Percentiles rank a stretch among this genome's conserved stretches.
Evolutionary conservation across 2,888 invertebrate genomes (phyloP).

Genomic region (Syritta pipiens): DNA sequence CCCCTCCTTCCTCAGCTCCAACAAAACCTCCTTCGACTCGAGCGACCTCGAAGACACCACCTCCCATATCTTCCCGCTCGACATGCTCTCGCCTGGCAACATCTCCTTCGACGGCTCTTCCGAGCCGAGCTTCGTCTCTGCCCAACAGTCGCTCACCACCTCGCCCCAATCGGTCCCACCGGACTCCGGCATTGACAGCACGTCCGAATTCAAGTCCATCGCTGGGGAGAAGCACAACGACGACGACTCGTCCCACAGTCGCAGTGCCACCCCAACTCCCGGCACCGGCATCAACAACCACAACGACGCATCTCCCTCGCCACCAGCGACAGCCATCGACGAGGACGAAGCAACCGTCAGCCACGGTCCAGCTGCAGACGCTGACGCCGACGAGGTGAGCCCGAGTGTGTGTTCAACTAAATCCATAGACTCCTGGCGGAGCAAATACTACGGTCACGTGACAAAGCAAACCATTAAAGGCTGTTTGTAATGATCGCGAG

Average conservation of each 20-base stretch:
- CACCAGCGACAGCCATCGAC: constrained; percentile 34
- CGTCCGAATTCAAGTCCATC: constrained; percentile 52
- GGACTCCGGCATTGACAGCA: constrained; percentile 62
- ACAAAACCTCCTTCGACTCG: constrained; percentile 79
- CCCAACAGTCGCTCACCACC: constrained; percentile 71
- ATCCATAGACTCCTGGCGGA: constrained; percentile 79
- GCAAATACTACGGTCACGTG: constrained; percentile 80
- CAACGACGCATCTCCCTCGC: constrained; percentile 15
- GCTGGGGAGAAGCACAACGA: constrained; percentile 52
- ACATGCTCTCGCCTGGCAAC: constrained; percentile 75
- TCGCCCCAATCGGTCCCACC: constrained; percentile 59
- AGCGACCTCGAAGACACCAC: constrained; percentile 77
- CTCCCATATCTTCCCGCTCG: constrained; percentile 72
- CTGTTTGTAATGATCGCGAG: constrained; percentile 80
- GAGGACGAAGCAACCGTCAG: constrained; percentile 5
- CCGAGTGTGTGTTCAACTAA: constrained; percentile 69
- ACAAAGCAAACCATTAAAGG: constrained; percentile 83
- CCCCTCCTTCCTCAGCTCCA: constrained; percentile 82
- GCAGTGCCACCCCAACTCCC: constrained; percentile 76
- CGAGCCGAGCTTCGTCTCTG: constrained; percentile 77
- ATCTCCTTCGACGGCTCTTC: constrained; percentile 77
- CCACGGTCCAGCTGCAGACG: too few species aligned
- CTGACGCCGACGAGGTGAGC: constrained; percentile 70
- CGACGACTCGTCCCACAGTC: constrained; percentile 75
- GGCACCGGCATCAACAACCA: too few species aligned